Evolutionary conservation across 92 coral and sea anemone species (phyloP), one percentile per base, ranked within the genome.

Genomic region (Blastomussa wellsi): DNA sequence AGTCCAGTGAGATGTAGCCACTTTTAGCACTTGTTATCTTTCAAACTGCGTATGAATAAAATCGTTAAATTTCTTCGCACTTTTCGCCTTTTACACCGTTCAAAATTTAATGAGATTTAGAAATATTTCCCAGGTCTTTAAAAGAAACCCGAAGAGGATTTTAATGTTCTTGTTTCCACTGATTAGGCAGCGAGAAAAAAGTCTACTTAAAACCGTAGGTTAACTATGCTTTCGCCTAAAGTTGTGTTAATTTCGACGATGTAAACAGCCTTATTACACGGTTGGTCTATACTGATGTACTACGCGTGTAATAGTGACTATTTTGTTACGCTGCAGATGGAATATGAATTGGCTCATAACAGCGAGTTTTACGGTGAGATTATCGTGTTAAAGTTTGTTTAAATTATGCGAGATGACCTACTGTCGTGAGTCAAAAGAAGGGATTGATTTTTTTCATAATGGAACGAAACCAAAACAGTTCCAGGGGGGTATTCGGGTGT

Each of bases 381-480:
- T 48, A 88, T 72, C 44, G 51, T 48, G 66, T 77, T 82, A 86
- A 80, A 82, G 83, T 68, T 82, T 52, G 78, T 47, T 42, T 77
- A 73, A 89, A 92, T 92, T 89, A 85, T 72, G 72, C 78, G 59
- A 92, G 89, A 86, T 78, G 93, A 78, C 93, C 88, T 17, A 82
- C 94, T 36, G 89, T 72, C 49, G 94, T 62, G 80, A 79, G 37
- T 85, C 75, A 51, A 77, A 51, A 66, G 83, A 72, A 42, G n/a
- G 28, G 83, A 85, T 85, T 77, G 75, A 59, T 28, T 64, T 78
- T n/a, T 44, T 48, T 53, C 53, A 32, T 78, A 85, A 85, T 85
- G 88, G 76, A 47, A 33, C 60, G 31, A 33, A 85, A 85, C 67
- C 44, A 88, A 66, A 83, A 41, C 57, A 76, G 29, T 36, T 6